phyloP scores from a whole-genome alignment of 2,113 vertebrate species.

The Callopanchax toddi region DNA sequence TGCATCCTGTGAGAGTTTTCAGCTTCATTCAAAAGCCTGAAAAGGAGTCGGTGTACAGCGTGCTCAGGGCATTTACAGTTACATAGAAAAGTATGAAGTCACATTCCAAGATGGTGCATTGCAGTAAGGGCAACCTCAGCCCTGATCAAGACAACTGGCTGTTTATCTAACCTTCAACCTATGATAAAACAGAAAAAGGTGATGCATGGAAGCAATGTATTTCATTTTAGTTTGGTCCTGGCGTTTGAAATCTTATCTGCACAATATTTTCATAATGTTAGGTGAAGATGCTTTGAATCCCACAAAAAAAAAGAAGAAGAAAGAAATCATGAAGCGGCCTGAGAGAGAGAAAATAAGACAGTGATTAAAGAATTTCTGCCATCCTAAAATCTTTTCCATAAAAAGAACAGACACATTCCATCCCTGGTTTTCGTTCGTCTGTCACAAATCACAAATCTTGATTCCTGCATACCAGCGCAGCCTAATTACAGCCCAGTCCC shows the following conservation, averaged over 20 bases:
- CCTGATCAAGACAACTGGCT: conserved; percentile 7
- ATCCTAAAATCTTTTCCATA: conserved; percentile 17
- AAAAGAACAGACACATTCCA: conserved; percentile 18
- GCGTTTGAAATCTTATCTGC: conserved; percentile 12
- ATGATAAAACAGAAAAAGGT: neutral
- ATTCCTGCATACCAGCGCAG: conserved; percentile 49
- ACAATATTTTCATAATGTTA: conserved; percentile 28
- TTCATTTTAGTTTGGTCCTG: conserved; percentile 15
- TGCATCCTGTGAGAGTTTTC: conserved; percentile 32
- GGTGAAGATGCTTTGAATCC: conserved; percentile 35
- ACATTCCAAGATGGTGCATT: conserved; percentile 41
- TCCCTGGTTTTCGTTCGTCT: conserved; percentile 39
- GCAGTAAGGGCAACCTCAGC: conserved; percentile 21
- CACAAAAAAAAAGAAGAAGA: conserved; percentile 54
- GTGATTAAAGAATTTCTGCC: conserved; percentile 55
- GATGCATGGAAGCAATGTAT: conserved; percentile 8
- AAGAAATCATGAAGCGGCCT: conserved; percentile 45
- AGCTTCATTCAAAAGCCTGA: conserved; percentile 15
- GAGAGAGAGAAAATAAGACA: conserved; percentile 45
- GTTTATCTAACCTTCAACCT: conserved; percentile 6
- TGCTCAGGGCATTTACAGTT: conserved; percentile 24
- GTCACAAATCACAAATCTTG: conserved; percentile 52
- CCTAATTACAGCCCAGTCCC: conserved; percentile 67
- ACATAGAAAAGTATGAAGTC: conserved; percentile 38
- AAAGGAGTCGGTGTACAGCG: neutral